These are phyloP conservation scores for Strongylocentrotus purpuratus DNA, from an alignment of 35 echinoderm and acorn worm genomes.

Conservation along the genomic window DNA sequence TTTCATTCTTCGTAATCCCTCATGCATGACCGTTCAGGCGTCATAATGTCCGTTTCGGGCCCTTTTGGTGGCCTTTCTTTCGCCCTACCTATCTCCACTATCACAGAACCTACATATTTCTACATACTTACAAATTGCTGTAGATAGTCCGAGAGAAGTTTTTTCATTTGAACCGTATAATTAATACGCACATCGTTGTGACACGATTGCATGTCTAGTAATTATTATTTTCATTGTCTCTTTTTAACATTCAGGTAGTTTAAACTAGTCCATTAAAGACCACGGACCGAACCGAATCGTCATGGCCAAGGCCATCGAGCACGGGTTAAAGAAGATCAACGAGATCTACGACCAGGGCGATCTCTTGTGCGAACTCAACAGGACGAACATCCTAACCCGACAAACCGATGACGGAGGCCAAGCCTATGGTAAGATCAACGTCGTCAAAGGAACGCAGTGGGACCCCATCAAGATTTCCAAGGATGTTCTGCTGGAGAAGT, in stretches of 20 bases:
- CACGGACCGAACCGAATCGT: not conserved
- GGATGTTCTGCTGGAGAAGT: not conserved
- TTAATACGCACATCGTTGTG: too few relatives aligned
- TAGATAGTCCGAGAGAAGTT: too few relatives aligned
- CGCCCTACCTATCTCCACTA: too few relatives aligned
- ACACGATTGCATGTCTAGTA: too few relatives aligned
- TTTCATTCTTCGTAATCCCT: too few relatives aligned
- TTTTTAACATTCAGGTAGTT: not conserved
- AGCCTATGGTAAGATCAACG: not conserved
- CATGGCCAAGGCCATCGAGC: not conserved
- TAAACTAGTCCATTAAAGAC: not conserved
- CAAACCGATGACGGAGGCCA: not conserved
- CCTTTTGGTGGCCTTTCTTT: too few relatives aligned
- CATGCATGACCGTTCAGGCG: too few relatives aligned
- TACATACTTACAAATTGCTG: too few relatives aligned
- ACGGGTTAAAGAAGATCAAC: constrained; percentile 5
- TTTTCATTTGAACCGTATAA: too few relatives aligned
- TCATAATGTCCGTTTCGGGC: too few relatives aligned
- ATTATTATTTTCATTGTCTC: too few relatives aligned
- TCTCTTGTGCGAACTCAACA: not conserved
- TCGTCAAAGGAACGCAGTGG: not conserved
- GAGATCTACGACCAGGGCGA: constrained; percentile 24
- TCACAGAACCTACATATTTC: too few relatives aligned
- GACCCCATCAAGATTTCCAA: not conserved
- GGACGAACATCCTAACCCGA: not conserved